Conservation (phyloP, 1,140 invertebrate species). For the Bombus turneri region DNA sequence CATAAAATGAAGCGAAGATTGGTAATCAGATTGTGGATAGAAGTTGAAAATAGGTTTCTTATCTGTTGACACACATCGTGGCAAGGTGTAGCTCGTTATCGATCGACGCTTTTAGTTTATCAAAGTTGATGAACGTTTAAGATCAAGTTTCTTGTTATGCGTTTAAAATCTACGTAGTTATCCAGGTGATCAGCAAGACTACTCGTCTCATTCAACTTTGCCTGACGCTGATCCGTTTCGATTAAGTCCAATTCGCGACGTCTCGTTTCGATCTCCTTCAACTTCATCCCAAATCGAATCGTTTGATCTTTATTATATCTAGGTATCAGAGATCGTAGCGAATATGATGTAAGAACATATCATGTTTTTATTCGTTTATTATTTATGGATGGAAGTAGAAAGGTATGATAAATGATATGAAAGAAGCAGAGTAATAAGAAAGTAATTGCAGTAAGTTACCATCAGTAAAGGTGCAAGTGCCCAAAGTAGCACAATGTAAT, state of each 20-base stretch:
- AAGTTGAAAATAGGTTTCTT: not conserved
- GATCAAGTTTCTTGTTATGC: not conserved
- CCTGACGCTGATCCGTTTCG: not conserved
- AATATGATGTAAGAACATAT: not conserved
- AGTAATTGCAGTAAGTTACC: no score
- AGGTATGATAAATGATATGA: no score
- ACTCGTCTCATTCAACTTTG: not conserved
- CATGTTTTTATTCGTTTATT: no score
- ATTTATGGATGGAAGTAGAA: no score
- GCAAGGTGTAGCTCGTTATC: not conserved
- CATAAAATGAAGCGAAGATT: not conserved
- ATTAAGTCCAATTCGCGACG: not conserved
- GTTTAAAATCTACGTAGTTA: not conserved
- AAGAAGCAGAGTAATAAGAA: no score
- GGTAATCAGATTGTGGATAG: not conserved
- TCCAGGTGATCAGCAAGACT: not conserved
- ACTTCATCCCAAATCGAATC: not conserved
- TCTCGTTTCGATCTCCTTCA: not conserved
- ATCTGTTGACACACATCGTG: constrained; percentile 6
- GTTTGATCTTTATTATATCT: not conserved
- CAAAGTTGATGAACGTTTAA: constrained; percentile 8
- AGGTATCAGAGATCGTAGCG: not conserved
- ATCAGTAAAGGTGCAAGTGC: no score
- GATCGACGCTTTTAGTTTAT: not conserved
- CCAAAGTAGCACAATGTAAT: no score